A percentile compares a stretch with the other conserved stretches of the same genome.
phyloP scores from a whole-genome alignment of 1,140 invertebrate species.

The Galendromus occidentalis region DNA sequence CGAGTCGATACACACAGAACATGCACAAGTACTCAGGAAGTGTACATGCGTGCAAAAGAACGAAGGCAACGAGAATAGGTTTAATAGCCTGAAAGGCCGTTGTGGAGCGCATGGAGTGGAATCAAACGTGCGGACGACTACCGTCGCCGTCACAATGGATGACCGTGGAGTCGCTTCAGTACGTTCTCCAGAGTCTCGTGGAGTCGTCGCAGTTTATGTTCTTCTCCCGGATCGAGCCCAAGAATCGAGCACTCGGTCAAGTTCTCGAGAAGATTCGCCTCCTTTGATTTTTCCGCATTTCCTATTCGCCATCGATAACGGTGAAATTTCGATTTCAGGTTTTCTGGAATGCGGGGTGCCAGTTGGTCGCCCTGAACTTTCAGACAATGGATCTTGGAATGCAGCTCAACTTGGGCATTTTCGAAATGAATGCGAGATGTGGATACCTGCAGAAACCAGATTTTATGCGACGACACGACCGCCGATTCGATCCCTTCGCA shows the following conservation, averaged over 20 bases:
- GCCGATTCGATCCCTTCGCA: constrained; percentile 89
- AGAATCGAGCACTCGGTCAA: not conserved
- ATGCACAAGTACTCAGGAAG: too few species aligned
- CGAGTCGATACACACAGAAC: too few species aligned
- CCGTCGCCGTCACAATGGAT: too few species aligned
- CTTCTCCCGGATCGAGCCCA: constrained; percentile 20
- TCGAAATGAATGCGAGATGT: constrained; percentile 90
- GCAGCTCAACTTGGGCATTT: constrained; percentile 96
- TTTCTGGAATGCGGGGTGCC: constrained; percentile 99
- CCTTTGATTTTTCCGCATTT: constrained; percentile 18
- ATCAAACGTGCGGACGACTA: too few species aligned
- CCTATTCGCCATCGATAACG: not conserved
- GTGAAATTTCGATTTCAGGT: constrained; percentile 33
- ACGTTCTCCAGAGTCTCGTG: constrained; percentile 12
- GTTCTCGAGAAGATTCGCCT: not conserved
- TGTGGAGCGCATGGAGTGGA: too few species aligned
- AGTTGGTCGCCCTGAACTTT: constrained; percentile 93
- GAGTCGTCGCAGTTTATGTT: not conserved
- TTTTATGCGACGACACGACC: constrained; percentile 87
- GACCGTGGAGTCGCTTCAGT: not conserved
- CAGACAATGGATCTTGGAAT: constrained; percentile 92
- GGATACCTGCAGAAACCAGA: constrained; percentile 93
- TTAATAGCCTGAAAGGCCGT: too few species aligned
- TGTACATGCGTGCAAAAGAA: too few species aligned
- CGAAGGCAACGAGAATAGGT: too few species aligned